Evolutionary conservation across 2,797 vertebrate species (phyloP), one percentile per base, ranked within the genome.

Genomic region (Glyptemys insculpta): DNA sequence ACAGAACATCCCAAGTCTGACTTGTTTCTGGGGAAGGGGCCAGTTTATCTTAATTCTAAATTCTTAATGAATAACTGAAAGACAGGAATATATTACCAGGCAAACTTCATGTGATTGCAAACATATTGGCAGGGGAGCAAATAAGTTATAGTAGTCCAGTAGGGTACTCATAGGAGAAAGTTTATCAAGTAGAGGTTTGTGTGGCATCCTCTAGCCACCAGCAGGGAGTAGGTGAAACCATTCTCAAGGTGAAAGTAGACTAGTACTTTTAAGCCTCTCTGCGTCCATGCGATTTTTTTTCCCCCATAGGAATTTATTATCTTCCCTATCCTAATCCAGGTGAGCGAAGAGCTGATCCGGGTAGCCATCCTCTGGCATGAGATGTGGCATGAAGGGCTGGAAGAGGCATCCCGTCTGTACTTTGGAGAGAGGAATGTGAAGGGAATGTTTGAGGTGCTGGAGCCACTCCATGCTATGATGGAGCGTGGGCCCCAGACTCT

Each of bases 281-380:
- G 4, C 2, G 57, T 29, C 37, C 12, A 29, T 2, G 57, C 14
- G 0, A 0, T 1, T 44, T 81, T 84, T 83, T 15, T 84, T 56
- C 21, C 47, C 37, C 19, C 5, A 72, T 8, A 49, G 19, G 5
- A 0, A 0, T 86, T 79, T 87, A 21, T 57, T 49, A 12, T 47
- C 76, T 62, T 41, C 18, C 53, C 47, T 50, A 8, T 27, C 52
- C 31, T 81, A 2, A 85, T 87, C 78, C 97, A 99, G 99, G 99
- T 99, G 97, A 99, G 99, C 3, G 99, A 99, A 95, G 99, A 99
- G 96, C 99, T 99, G 76, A 99, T 99, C 97, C 98, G 99, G 8
- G 99, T 99, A 85, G 99, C 99, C 96, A 99, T 99, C 95, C 97
- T 99, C 2, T 99, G 99, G 99, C 99, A 99, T 0, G 99, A 99